phyloP scores from a whole-genome alignment of 1,140 invertebrate genomes.

The Lethrus apterus region DNA sequence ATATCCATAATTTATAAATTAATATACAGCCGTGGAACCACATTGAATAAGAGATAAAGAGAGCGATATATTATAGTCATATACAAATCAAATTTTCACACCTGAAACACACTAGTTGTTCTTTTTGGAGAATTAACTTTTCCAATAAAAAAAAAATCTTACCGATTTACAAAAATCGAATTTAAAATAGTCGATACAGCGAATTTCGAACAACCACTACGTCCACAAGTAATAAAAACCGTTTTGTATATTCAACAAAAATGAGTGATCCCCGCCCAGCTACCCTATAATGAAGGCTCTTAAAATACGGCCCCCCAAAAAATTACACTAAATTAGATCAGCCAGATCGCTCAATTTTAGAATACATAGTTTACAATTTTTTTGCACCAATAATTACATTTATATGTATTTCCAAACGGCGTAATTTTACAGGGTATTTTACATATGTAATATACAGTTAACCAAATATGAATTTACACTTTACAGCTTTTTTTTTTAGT shows the following conservation, averaged over 20 bases:
- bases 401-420: slow-evolving; percentile 33
- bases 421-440: slow-evolving; percentile 38
- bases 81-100: slow-evolving; percentile 13
- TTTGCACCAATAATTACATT: slow-evolving; percentile 25
- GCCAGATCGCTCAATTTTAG: slow-evolving; percentile 37
- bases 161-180: no score
- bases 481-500: slow-evolving; percentile 42
- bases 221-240: no score
- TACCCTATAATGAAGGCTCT: slow-evolving; percentile 36
- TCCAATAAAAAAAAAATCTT: no score
- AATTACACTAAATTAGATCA: slow-evolving; percentile 21
- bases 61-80: slow-evolving; percentile 33
- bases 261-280: slow-evolving; percentile 43
- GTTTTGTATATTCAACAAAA: slow-evolving; percentile 21
- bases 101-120: no score
- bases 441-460: slow-evolving; percentile 42
- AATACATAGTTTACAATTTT: slow-evolving; percentile 39
- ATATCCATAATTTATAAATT: slow-evolving; percentile 32
- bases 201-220: no score
- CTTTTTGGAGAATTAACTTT: no score
- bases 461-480: slow-evolving; percentile 42
- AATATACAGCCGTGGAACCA: slow-evolving; percentile 41
- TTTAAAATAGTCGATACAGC: no score
- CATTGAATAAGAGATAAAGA: slow-evolving; percentile 23
- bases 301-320: slow-evolving; percentile 23